Conservation (phyloP, 2,113 vertebrate genomes). For the Salvelinus namaycush region DNA sequence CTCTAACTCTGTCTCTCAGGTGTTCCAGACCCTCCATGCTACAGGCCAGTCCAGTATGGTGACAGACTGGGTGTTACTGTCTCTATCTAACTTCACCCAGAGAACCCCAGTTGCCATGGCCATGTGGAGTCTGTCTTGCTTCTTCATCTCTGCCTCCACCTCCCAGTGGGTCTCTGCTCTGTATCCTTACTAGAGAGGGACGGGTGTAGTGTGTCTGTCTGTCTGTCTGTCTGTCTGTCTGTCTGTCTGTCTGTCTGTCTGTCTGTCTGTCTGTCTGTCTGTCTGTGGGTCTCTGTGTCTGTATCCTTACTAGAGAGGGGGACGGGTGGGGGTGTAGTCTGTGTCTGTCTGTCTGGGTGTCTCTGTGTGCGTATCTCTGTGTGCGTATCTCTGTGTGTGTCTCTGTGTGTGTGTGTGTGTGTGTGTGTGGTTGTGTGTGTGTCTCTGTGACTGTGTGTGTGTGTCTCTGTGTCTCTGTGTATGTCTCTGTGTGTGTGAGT, state of each 20-base stretch:
- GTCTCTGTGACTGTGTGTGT: no score
- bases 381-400: no score
- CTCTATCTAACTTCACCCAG: slow-evolving; percentile 97
- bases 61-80: slow-evolving; percentile 97
- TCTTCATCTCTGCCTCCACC: slow-evolving; percentile 96
- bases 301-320: slow-evolving; percentile 75
- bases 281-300: not conserved
- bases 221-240: not conserved
- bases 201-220: not conserved
- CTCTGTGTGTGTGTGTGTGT: not conserved
- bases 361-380: no score
- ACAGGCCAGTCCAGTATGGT: slow-evolving; percentile 97
- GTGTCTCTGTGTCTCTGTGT: no score
- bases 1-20: slow-evolving; percentile 68
- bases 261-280: not conserved
- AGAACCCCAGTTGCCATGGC: slow-evolving; percentile 96
- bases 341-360: no score
- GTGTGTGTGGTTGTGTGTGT: not conserved
- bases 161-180: slow-evolving; percentile 94
- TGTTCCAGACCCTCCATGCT: slow-evolving; percentile 94
- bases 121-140: slow-evolving; percentile 97
- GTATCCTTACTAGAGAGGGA: slow-evolving; percentile 82
- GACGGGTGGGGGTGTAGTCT: no score
- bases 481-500: no score
- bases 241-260: no score